Percentiles rank a stretch among this genome's conserved stretches.
phyloP scores from a whole-genome alignment of 2,113 vertebrate species.

The Albula goreensis region DNA sequence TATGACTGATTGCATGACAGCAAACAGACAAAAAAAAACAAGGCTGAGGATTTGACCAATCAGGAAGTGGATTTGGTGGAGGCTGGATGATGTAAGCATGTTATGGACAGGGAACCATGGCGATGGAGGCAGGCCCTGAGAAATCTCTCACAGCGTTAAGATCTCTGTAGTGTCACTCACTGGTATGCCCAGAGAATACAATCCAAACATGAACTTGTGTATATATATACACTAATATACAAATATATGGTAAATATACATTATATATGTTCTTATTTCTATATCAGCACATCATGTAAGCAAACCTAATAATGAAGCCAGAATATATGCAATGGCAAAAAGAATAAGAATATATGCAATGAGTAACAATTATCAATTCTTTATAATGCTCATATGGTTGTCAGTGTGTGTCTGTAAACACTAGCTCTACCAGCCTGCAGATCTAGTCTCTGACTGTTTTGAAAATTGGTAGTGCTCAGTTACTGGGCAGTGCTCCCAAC shows the following conservation, averaged over 20 bases:
- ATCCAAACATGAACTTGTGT: neutral
- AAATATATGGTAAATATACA: no score
- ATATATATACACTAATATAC: no score
- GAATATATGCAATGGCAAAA: no score
- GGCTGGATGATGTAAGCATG: conserved; percentile 55
- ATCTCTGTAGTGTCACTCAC: conserved; percentile 21
- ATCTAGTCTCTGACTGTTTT: neutral
- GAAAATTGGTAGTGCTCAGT: neutral
- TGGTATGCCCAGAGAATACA: conserved; percentile 22
- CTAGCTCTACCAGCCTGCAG: neutral
- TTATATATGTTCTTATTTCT: no score
- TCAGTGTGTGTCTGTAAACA: neutral
- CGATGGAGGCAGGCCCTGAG: conserved; percentile 31
- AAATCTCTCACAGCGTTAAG: conserved; percentile 28
- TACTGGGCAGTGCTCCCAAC: neutral
- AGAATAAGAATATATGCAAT: no score
- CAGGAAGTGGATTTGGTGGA: conserved; percentile 41
- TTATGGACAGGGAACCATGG: conserved; percentile 49
- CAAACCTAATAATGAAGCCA: no score
- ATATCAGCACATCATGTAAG: no score
- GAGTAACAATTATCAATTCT: neutral
- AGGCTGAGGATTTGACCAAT: conserved; percentile 60
- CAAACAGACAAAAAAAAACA: conserved; percentile 44
- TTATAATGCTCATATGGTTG: neutral
- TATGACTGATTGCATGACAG: conserved; percentile 50